Evolutionary conservation across 2,888 invertebrate genomes (phyloP), one percentile per base, ranked within the genome.

Genomic region (Trissolcus brochymenae): DNA sequence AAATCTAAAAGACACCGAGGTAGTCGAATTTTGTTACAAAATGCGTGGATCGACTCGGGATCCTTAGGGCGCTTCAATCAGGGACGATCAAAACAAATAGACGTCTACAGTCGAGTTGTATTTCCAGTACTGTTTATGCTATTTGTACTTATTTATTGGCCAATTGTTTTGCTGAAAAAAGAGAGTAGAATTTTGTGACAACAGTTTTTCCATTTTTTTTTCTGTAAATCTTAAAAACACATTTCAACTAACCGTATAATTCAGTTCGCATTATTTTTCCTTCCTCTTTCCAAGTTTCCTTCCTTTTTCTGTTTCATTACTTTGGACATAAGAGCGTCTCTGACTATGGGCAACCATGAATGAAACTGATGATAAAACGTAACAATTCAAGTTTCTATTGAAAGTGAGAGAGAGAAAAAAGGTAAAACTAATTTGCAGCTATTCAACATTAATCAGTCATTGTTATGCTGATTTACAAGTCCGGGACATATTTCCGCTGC

Each of bases 81-180:
- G 82, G 92, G 94, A n/a, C 91, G 94, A 81, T 95, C 95, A 92
- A 91, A 94, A 65, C 93, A 94, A 90, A 94, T 95, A 78, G 95
- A 95, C 88, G 92, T 93, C 84, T 91, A 94, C 3, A 95, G 95
- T 3, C 91, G 95, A 60, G 92, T 94, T 57, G 92, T 94, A 4
- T 95, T 95, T 87, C 95, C 95, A 6, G 92, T 93, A 14, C 87
- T 95, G n/a, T 96, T 95, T 89, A 91, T 94, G 16, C 91, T 95
- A 16, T 95, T 95, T 87, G 92, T 94, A 62, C 91, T 93, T 0
- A 90, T 95, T 85, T 95, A 95, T 89, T 95, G 95, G 95, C 94
- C 95, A 0, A 93, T 95, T 74, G 89, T 95, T 56, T 89, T 95
- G 55, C 90, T 94, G 81, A 94, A 93, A 85, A 93, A 93, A 76